phyloP scores from a whole-genome alignment of 2,888 invertebrate genomes.

The Drosophila heteroneura region DNA sequence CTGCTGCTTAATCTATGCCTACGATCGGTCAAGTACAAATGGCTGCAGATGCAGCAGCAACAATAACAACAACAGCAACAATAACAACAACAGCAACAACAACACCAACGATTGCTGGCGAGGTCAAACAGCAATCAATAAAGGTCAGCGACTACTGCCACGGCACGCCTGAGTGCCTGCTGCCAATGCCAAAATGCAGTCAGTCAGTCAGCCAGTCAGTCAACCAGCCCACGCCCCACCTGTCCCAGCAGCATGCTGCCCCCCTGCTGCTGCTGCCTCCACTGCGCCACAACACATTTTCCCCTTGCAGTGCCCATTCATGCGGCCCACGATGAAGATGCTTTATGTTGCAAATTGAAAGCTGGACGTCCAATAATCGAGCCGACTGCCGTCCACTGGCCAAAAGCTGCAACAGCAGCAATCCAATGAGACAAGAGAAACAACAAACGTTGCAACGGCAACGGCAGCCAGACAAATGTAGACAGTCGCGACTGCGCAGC shows the following conservation, averaged over 20 bases:
- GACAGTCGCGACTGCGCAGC: constrained; percentile 74
- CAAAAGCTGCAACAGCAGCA: constrained; percentile 10
- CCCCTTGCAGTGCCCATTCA: constrained; percentile 66
- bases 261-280: constrained; percentile 1
- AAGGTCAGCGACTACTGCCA: constrained; percentile 82
- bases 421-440: constrained; percentile 2
- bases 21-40: constrained; percentile 78
- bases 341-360: constrained; percentile 82
- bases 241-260: constrained; percentile 19
- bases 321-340: constrained; percentile 82
- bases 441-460: constrained; percentile 4
- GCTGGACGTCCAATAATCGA: constrained; percentile 78
- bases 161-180: constrained; percentile 79
- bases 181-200: constrained; percentile 68
- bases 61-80: constrained; percentile 4
- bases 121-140: constrained; percentile 85
- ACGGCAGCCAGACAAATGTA: constrained; percentile 72
- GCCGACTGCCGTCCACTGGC: constrained; percentile 66
- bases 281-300: not conserved
- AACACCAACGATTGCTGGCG: constrained; percentile 65
- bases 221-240: constrained; percentile 65
- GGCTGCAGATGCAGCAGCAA: constrained; percentile 70
- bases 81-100: constrained; percentile 17
- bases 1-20: constrained; percentile 67
- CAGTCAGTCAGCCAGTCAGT: constrained; percentile 33